Conservation (phyloP, 2,113 vertebrate genomes). For the Procapra przewalskii region DNA sequence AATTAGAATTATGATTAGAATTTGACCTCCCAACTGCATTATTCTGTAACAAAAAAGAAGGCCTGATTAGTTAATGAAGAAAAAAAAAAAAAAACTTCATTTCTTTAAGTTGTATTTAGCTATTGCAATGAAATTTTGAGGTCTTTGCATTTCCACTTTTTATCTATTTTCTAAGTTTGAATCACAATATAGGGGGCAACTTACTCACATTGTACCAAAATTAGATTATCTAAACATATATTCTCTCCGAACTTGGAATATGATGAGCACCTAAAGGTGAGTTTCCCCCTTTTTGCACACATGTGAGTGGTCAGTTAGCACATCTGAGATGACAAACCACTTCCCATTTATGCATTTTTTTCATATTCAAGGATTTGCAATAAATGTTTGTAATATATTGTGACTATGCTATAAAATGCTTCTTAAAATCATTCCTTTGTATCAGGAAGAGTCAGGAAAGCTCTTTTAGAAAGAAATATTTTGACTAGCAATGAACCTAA, state of each 20-base stretch:
- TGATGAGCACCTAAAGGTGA: background rate
- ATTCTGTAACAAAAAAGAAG: background rate
- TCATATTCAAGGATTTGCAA: background rate
- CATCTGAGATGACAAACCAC: background rate
- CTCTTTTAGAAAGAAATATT: background rate
- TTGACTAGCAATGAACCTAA: background rate
- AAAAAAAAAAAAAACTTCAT: background rate
- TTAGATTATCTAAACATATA: background rate
- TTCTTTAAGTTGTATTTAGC: background rate
- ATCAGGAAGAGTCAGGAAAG: background rate
- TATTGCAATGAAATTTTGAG: background rate
- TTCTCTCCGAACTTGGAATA: background rate
- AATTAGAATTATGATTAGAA: background rate
- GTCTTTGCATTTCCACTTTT: background rate
- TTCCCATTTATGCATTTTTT: fast-evolving
- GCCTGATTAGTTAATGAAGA: background rate
- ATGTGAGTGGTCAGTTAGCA: background rate
- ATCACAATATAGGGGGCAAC: fast-evolving
- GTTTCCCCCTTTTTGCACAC: background rate
- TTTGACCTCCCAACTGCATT: background rate
- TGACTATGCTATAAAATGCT: background rate
- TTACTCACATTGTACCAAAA: background rate
- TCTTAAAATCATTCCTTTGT: background rate
- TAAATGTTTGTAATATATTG: background rate
- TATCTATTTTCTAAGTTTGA: background rate